Conservation (phyloP, 2,797 vertebrate species). For the Prionace glauca region DNA sequence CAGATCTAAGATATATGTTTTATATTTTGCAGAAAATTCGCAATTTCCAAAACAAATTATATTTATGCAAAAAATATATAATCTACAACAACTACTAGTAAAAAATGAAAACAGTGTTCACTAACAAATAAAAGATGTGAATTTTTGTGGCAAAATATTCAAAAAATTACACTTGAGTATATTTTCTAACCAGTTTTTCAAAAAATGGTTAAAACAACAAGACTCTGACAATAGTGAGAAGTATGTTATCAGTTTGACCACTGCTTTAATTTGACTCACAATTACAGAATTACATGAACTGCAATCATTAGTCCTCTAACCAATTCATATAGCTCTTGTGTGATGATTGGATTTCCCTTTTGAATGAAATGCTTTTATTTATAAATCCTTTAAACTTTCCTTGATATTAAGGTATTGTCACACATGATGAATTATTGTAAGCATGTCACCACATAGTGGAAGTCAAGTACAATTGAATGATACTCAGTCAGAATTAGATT, state of each 20-base stretch:
- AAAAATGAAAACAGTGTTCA: background rate
- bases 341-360: slow-evolving; percentile 36
- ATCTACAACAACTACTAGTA: background rate
- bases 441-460: slow-evolving; percentile 78
- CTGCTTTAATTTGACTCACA: slow-evolving; percentile 23
- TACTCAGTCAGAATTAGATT: slow-evolving; percentile 98
- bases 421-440: slow-evolving; percentile 84
- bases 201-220: background rate
- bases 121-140: background rate
- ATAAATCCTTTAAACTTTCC: slow-evolving; percentile 47
- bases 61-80: background rate
- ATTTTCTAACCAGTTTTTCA: background rate
- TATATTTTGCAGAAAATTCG: background rate
- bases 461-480: slow-evolving; percentile 97
- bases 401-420: slow-evolving; percentile 76
- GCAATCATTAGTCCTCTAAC: slow-evolving; percentile 26
- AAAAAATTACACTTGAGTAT: background rate
- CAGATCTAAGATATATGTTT: background rate
- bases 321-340: slow-evolving; percentile 27
- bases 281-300: slow-evolving; percentile 32
- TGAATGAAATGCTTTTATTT: slow-evolving; percentile 39
- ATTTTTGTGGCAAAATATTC: background rate
- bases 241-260: slow-evolving; percentile 26
- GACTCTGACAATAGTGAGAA: background rate
- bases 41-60: background rate